phyloP scores from a whole-genome alignment of 2,888 invertebrate species.

The Chymomyza amoena region DNA sequence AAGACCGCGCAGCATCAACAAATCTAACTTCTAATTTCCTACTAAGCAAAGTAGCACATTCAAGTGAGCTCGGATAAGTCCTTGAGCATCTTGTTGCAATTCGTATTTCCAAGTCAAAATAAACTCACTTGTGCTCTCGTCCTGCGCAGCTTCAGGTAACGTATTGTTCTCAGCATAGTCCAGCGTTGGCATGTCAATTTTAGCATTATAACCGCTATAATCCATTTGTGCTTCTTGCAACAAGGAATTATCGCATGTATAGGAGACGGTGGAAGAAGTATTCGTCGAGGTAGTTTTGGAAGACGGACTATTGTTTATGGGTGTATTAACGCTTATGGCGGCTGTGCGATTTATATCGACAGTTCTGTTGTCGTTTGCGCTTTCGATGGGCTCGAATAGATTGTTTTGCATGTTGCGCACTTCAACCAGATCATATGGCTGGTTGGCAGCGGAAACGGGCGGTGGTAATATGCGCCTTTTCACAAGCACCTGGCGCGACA shows the following conservation, averaged over 20 bases:
- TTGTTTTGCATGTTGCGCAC: slow-evolving; percentile 65
- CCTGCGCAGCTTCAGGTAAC: slow-evolving; percentile 55
- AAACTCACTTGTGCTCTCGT: slow-evolving; percentile 67
- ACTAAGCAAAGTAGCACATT: no score
- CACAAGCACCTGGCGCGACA: slow-evolving; percentile 83
- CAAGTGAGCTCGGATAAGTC: no score
- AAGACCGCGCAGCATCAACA: no score
- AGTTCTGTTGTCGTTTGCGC: slow-evolving; percentile 16
- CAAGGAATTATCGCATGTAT: background rate
- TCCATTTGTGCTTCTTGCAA: background rate
- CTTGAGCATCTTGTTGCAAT: no score
- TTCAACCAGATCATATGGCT: slow-evolving; percentile 66
- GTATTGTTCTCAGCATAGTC: slow-evolving; percentile 32
- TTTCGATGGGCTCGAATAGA: slow-evolving; percentile 56
- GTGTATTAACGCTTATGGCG: background rate
- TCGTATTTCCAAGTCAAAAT: no score
- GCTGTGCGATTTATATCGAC: slow-evolving; percentile 5
- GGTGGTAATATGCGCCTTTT: slow-evolving; percentile 84
- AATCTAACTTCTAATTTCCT: no score
- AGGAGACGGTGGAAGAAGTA: background rate
- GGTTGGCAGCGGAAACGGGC: slow-evolving; percentile 77
- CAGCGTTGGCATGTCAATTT: slow-evolving; percentile 50
- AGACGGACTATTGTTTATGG: slow-evolving; percentile 4
- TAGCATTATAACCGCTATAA: background rate
- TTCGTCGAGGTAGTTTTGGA: slow-evolving; percentile 19